These are phyloP conservation scores for Chirona hameri DNA, from an alignment of 2,888 invertebrate species.

Conservation along the genomic window DNA sequence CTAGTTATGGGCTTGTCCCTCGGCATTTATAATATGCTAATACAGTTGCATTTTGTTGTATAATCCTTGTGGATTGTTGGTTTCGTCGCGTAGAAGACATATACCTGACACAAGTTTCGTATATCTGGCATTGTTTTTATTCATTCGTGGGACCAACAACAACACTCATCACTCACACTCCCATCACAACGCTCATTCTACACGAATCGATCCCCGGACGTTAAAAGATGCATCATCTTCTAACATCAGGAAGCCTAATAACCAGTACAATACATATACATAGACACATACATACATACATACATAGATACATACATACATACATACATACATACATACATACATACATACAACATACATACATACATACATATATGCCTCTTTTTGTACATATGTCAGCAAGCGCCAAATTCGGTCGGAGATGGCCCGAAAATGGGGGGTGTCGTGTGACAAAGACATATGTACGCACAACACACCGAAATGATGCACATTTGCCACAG, in stretches of 20 bases:
- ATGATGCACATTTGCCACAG: not conserved
- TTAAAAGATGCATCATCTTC: not conserved
- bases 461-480: not conserved
- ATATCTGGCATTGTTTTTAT: not conserved
- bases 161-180: too few relatives aligned
- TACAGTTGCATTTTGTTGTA: not conserved
- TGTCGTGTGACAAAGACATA: not conserved
- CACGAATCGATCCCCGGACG: not conserved
- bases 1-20: too few relatives aligned
- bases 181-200: not conserved
- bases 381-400: slow-evolving; percentile 1
- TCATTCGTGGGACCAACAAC: not conserved
- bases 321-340: not conserved
- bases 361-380: not conserved
- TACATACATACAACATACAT: not conserved
- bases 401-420: not conserved
- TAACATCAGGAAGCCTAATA: not conserved
- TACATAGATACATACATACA: not conserved
- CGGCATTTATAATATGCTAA: too few relatives aligned
- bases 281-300: not conserved
- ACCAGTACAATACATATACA: not conserved
- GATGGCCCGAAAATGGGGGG: not conserved
- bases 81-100: not conserved
- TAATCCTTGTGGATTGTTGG: not conserved
- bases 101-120: not conserved